These are phyloP conservation scores for Pyrocephalus nanus DNA, from an alignment of 2,797 vertebrate genomes.

Conservation along the genomic window DNA sequence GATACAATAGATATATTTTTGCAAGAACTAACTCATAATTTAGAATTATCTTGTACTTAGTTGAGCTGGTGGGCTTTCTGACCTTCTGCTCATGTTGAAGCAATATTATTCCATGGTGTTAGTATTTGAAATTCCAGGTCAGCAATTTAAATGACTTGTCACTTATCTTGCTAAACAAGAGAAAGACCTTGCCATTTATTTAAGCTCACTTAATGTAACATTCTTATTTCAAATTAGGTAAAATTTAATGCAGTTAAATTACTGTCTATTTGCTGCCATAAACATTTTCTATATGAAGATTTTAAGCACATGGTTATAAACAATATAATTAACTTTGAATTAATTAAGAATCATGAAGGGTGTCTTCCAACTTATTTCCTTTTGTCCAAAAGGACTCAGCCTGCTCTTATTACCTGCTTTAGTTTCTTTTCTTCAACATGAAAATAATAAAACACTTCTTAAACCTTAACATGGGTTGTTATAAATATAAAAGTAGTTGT, in stretches of 20 bases:
- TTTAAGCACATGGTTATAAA: slow-evolving; percentile 73
- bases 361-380: slow-evolving; percentile 60
- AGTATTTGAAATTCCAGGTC: slow-evolving; percentile 37
- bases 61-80: not conserved
- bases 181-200: slow-evolving; percentile 60
- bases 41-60: not conserved
- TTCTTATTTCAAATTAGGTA: slow-evolving; percentile 73
- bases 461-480: not conserved
- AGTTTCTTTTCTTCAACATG: slow-evolving; percentile 16
- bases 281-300: slow-evolving; percentile 78
- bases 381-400: slow-evolving; percentile 57
- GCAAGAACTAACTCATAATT: not conserved
- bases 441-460: slow-evolving; percentile 39
- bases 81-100: not conserved
- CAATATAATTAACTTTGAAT: slow-evolving; percentile 76
- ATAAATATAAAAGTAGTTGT: not conserved
- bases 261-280: slow-evolving; percentile 74
- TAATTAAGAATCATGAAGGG: slow-evolving; percentile 72
- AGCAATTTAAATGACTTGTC: slow-evolving; percentile 29
- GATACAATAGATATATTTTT: not conserved
- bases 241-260: slow-evolving; percentile 76
- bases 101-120: not conserved
- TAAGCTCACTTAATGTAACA: slow-evolving; percentile 69
- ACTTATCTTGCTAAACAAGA: slow-evolving; percentile 64
- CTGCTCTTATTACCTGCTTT: slow-evolving; percentile 29